Conservation (phyloP, 2,113 vertebrate genomes). For the Xenopus tropicalis region DNA sequence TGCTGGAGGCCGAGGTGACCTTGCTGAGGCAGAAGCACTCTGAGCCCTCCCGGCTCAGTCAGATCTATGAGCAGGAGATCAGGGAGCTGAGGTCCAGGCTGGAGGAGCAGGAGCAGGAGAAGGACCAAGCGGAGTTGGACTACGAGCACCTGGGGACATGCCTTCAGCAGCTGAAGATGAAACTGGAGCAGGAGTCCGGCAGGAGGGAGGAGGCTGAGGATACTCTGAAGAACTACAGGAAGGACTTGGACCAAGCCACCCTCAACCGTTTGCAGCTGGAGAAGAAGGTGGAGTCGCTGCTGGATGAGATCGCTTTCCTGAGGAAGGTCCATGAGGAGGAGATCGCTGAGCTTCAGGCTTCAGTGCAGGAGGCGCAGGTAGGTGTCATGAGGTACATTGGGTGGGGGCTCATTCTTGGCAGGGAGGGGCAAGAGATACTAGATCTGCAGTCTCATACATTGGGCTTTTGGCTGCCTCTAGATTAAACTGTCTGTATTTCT, state of each 20-base stretch:
- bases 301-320: constrained; percentile 69
- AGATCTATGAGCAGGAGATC: constrained; percentile 65
- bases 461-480: too few relatives aligned
- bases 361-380: constrained; percentile 40
- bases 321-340: constrained; percentile 72
- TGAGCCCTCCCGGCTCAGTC: constrained; percentile 66
- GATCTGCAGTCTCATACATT: too few relatives aligned
- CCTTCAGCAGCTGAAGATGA: constrained; percentile 62
- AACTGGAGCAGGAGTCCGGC: constrained; percentile 61
- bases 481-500: too few relatives aligned
- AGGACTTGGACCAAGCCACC: constrained; percentile 59
- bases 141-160: constrained; percentile 59
- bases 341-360: constrained; percentile 55
- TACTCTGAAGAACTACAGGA: constrained; percentile 57
- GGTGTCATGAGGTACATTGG: constrained; percentile 10
- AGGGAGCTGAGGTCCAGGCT: constrained; percentile 65
- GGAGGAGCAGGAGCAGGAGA: constrained; percentile 64
- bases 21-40: constrained; percentile 59
- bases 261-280: constrained; percentile 62
- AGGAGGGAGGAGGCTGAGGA: constrained; percentile 60
- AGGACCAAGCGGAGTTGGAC: constrained; percentile 64
- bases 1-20: constrained; percentile 64
- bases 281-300: constrained; percentile 67
- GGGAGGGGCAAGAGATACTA: neutral
- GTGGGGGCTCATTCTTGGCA: constrained; percentile 9